Conservation (phyloP, 1,140 invertebrate genomes). For the Drosophila nikananu region DNA sequence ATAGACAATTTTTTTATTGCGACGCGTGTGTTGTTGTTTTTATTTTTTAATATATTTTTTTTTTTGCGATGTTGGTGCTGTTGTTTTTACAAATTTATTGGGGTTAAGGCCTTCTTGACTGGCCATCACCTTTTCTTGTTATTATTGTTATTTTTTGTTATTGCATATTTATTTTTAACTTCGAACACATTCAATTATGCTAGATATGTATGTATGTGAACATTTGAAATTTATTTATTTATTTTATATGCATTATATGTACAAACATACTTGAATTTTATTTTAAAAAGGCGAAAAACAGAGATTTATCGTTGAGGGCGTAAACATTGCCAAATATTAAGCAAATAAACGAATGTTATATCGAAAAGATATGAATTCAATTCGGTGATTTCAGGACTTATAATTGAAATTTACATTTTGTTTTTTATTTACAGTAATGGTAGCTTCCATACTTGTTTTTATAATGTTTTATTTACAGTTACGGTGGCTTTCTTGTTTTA, state of each 20-base stretch:
- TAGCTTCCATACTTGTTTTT: neutral
- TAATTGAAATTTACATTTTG: too few relatives aligned
- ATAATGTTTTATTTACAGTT: neutral
- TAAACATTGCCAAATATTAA: conserved; percentile 11
- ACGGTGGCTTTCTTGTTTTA: neutral
- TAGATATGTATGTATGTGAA: conserved; percentile 10
- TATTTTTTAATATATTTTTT: conserved; percentile 3
- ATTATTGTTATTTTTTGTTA: conserved; percentile 25
- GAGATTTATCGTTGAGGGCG: conserved; percentile 47
- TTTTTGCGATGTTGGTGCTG: conserved; percentile 4
- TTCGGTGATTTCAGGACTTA: neutral
- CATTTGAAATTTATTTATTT: conserved; percentile 1
- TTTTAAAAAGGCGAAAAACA: conserved; percentile 53
- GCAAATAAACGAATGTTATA: neutral
- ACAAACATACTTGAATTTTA: conserved; percentile 18
- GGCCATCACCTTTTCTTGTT: conserved; percentile 40
- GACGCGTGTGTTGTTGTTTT: conserved; percentile 14
- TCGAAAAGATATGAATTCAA: neutral
- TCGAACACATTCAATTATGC: conserved; percentile 33
- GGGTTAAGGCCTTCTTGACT: conserved; percentile 70
- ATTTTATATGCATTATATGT: neutral
- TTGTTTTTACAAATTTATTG: conserved; percentile 76
- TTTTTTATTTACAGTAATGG: too few relatives aligned
- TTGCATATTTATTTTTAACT: conserved; percentile 54
- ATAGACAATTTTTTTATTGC: conserved; percentile 18